Evolutionary conservation across 53 echinoderm and acorn worm species (phyloP).

Genomic region (Paracentrotus lividus): DNA sequence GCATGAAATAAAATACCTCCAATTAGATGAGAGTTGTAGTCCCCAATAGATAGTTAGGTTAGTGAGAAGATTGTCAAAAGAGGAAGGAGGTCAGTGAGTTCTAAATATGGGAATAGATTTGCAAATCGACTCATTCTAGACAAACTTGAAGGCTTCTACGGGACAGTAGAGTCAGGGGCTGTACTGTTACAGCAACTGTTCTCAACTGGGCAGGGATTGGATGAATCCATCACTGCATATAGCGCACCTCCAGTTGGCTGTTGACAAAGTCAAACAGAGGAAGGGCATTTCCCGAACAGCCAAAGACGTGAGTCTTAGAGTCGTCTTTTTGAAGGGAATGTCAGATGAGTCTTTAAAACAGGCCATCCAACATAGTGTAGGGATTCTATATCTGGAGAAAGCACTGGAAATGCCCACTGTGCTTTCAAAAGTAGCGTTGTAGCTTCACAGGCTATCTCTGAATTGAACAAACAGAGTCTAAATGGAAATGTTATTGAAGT

Average conservation of each 20-base stretch:
- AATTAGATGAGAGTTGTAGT: constrained; percentile 3
- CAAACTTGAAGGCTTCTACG: constrained; percentile 72
- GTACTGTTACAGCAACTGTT: constrained; percentile 69
- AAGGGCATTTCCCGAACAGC: constrained; percentile 40
- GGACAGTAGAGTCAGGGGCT: constrained; percentile 66
- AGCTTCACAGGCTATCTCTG: neutral
- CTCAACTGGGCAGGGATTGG: constrained; percentile 5
- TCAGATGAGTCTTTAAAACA: constrained; percentile 44
- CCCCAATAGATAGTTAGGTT: neutral
- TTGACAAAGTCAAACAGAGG: constrained; percentile 51
- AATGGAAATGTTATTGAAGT: neutral
- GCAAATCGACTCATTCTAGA: neutral
- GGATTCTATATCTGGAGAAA: constrained; percentile 47
- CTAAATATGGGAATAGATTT: constrained; percentile 44
- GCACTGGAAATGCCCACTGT: constrained; percentile 38
- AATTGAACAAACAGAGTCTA: neutral
- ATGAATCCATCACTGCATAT: constrained; percentile 48
- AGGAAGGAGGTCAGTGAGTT: constrained; percentile 52
- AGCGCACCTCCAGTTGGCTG: constrained; percentile 41
- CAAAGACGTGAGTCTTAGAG: constrained; percentile 59
- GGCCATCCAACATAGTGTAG: constrained; percentile 38
- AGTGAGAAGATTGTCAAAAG: constrained; percentile 62
- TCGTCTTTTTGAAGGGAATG: constrained; percentile 71
- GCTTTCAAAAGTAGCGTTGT: neutral
- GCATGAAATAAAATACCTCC: constrained; percentile 54